Evolutionary conservation across 2,888 invertebrate species (phyloP).

Genomic region (Pyrochroa serraticornis): DNA sequence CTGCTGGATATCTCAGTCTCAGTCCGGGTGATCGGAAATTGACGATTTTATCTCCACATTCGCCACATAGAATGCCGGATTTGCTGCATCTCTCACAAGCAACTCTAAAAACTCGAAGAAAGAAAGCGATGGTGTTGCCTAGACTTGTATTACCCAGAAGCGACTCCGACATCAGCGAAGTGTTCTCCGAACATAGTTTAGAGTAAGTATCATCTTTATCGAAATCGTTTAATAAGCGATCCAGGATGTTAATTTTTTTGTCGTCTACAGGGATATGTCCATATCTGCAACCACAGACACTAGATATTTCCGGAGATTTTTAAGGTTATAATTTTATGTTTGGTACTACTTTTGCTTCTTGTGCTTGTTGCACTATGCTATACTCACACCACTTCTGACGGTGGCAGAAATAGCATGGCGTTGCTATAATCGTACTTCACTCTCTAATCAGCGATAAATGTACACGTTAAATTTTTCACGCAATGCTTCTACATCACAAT

Average conservation of each 20-base stretch:
- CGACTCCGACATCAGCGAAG: slow-evolving; percentile 74
- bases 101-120: slow-evolving; percentile 63
- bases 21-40: slow-evolving; percentile 67
- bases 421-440: too few relatives aligned
- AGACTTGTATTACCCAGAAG: slow-evolving; percentile 77
- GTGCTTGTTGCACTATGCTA: slow-evolving; percentile 11
- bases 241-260: background rate
- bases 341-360: slow-evolving; percentile 8
- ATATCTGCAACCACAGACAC: slow-evolving; percentile 31
- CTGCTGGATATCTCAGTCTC: slow-evolving; percentile 62
- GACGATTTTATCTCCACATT: slow-evolving; percentile 81
- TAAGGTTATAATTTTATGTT: slow-evolving; percentile 36
- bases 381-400: background rate
- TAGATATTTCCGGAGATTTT: slow-evolving; percentile 39
- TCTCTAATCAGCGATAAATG: too few relatives aligned
- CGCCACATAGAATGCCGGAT: slow-evolving; percentile 74
- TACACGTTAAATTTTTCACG: too few relatives aligned
- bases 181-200: slow-evolving; percentile 68
- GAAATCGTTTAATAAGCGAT: background rate
- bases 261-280: slow-evolving; percentile 24
- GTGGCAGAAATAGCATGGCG: background rate
- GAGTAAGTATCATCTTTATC: slow-evolving; percentile 61
- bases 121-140: slow-evolving; percentile 75
- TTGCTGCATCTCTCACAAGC: slow-evolving; percentile 67
- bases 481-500: too few relatives aligned